These are phyloP conservation scores for Triplophysa tibetana DNA, from an alignment of 2,113 vertebrate genomes.

Conservation along the genomic window DNA sequence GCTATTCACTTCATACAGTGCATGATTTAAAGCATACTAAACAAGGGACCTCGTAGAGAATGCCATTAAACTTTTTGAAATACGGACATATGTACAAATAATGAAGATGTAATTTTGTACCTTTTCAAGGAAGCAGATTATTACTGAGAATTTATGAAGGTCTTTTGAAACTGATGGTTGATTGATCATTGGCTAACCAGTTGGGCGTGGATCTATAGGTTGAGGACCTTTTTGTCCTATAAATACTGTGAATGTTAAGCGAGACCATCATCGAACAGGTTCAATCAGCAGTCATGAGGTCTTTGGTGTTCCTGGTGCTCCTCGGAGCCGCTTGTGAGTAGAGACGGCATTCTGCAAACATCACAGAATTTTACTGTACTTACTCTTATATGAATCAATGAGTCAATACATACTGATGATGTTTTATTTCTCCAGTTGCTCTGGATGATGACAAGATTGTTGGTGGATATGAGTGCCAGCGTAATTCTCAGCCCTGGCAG, in stretches of 20 bases:
- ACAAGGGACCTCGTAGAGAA: background rate
- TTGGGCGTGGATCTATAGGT: background rate
- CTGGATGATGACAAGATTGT: slow-evolving; percentile 71
- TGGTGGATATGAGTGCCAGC: slow-evolving; percentile 64
- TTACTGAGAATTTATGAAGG: background rate
- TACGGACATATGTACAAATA: background rate
- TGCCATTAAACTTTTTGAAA: background rate
- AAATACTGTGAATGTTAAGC: slow-evolving; percentile 8
- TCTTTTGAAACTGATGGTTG: background rate
- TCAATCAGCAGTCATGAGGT: slow-evolving; percentile 67
- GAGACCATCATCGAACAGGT: slow-evolving; percentile 6
- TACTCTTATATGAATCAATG: background rate
- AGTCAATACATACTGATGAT: background rate
- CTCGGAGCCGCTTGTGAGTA: slow-evolving; percentile 68
- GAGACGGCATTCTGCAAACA: background rate
- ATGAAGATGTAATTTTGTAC: background rate
- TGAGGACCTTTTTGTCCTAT: background rate
- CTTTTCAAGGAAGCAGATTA: background rate
- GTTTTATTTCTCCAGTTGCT: slow-evolving; percentile 50
- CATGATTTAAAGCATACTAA: background rate
- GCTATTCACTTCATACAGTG: background rate
- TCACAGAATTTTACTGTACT: background rate
- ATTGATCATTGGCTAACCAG: background rate
- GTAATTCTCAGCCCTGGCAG: slow-evolving; percentile 66
- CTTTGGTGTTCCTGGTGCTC: slow-evolving; percentile 72